Conservation (phyloP, 2,888 invertebrate genomes). For the Therioaphis trifolii region DNA sequence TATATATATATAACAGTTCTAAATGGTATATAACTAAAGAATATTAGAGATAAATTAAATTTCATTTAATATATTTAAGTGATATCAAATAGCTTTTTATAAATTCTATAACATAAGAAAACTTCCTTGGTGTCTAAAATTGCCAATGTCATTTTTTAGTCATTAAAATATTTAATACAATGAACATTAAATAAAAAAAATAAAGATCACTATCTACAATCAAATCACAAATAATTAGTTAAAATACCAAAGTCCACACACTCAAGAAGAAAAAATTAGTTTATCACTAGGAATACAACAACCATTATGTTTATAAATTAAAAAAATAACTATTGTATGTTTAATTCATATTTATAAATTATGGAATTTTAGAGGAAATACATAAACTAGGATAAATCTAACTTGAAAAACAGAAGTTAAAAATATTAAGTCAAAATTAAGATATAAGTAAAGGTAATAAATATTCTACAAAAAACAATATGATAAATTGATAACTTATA, state of each 20-base stretch:
- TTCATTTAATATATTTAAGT: neutral
- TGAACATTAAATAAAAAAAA: neutral
- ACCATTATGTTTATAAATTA: neutral
- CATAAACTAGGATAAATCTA: too few relatives aligned
- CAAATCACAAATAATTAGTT: neutral
- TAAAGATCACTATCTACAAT: neutral
- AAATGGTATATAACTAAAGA: too few relatives aligned
- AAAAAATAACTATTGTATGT: neutral
- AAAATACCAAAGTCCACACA: neutral
- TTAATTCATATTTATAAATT: neutral
- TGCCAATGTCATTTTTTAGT: neutral
- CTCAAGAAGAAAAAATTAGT: neutral
- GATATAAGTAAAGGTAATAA: too few relatives aligned
- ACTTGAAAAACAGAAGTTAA: too few relatives aligned
- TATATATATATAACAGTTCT: too few relatives aligned
- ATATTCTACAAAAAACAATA: too few relatives aligned
- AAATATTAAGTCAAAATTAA: too few relatives aligned
- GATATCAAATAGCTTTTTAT: neutral
- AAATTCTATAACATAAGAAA: neutral
- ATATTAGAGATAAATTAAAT: neutral
- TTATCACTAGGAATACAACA: neutral
- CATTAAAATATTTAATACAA: neutral
- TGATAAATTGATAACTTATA: too few relatives aligned
- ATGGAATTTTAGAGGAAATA: too few relatives aligned
- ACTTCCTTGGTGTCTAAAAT: neutral